These are phyloP conservation scores for Charadrius vociferus DNA, from an alignment of 2,113 vertebrate species.

Conservation along the genomic window DNA sequence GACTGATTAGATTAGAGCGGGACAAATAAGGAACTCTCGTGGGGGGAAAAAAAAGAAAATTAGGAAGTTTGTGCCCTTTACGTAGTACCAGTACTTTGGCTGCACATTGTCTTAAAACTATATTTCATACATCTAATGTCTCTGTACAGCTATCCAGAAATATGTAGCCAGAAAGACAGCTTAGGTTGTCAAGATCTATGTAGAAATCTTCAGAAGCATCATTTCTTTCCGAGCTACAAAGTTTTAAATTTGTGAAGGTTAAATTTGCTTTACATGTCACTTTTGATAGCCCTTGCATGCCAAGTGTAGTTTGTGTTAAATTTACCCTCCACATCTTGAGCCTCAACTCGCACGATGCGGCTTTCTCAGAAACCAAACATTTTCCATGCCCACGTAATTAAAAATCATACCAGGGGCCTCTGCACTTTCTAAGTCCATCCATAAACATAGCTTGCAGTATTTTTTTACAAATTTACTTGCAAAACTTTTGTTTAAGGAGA, in stretches of 20 bases:
- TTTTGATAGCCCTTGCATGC: not conserved
- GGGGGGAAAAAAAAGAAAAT: not conserved
- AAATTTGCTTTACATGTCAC: not conserved
- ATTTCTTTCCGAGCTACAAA: not conserved
- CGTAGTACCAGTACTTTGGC: not conserved
- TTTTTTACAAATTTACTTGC: conserved; percentile 2
- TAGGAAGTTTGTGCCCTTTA: not conserved
- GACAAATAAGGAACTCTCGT: not conserved
- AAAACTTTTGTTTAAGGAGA: not conserved
- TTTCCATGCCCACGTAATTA: not conserved
- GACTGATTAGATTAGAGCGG: not conserved
- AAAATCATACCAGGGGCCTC: not conserved
- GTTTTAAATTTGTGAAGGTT: conserved; percentile 5
- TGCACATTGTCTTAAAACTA: not conserved
- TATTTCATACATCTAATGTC: not conserved
- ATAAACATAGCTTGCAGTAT: not conserved
- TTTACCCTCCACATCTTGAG: not conserved
- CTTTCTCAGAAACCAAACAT: not conserved
- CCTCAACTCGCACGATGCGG: not conserved
- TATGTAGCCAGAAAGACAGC: not conserved
- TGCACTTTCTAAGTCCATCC: not conserved
- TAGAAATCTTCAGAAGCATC: not conserved
- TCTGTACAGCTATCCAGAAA: not conserved
- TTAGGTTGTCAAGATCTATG: not conserved
- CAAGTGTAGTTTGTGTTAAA: conserved; percentile 18